Conservation (phyloP, 2,113 vertebrate species). For the Eira barbara region DNA sequence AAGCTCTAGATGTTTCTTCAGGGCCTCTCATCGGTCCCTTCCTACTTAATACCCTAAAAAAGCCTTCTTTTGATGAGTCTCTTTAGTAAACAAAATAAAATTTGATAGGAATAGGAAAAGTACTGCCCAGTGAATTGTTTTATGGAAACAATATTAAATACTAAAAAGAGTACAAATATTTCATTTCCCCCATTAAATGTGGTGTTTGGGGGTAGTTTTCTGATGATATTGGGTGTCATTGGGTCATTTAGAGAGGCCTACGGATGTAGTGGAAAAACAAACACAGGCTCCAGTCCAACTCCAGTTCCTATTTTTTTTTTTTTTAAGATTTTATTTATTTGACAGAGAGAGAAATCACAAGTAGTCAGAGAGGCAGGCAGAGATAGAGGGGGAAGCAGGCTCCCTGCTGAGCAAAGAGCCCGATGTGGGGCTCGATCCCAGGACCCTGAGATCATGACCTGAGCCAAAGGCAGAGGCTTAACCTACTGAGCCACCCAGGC, state of each 20-base stretch:
- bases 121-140: background rate
- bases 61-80: background rate
- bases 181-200: background rate
- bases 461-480: no score
- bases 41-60: background rate
- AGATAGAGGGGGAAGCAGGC: no score
- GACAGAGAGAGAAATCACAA: no score
- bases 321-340: no score
- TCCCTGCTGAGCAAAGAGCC: no score
- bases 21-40: background rate
- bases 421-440: no score
- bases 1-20: background rate
- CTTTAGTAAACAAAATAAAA: conserved; percentile 34
- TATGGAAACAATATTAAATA: background rate
- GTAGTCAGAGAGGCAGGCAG: no score
- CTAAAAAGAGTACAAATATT: background rate
- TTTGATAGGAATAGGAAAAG: background rate
- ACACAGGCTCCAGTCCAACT: background rate
- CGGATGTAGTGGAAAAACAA: background rate
- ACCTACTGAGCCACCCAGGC: no score
- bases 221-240: background rate
- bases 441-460: no score
- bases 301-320: background rate
- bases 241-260: background rate
- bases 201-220: background rate